These are phyloP conservation scores for Rhea americana DNA, from an alignment of 2,113 vertebrate genomes.

Conservation along the genomic window DNA sequence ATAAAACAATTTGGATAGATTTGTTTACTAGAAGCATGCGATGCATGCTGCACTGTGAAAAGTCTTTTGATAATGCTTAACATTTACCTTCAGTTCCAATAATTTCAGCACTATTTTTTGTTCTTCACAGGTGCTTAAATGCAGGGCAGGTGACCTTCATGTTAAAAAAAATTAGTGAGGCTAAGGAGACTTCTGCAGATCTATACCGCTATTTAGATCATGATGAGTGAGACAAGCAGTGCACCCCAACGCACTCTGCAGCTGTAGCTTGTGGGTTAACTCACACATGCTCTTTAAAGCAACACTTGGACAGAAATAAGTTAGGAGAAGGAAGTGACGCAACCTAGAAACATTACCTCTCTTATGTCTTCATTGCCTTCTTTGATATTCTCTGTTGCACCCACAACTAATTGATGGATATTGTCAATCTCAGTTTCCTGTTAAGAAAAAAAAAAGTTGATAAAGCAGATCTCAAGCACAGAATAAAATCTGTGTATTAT, in stretches of 20 bases:
- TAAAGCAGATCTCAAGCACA: neutral
- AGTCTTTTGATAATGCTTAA: neutral
- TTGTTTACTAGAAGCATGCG: neutral
- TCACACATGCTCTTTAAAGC: fast-evolving
- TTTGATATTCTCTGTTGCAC: constrained; percentile 96
- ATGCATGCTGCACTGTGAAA: neutral
- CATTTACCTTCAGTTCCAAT: neutral
- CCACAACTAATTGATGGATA: constrained; percentile 95
- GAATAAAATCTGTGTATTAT: neutral
- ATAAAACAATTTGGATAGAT: neutral
- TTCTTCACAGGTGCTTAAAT: neutral
- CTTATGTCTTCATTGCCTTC: constrained; percentile 98
- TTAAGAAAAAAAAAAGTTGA: neutral
- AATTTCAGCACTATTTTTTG: neutral
- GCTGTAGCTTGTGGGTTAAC: fast-evolving
- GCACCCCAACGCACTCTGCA: neutral
- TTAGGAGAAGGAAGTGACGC: neutral
- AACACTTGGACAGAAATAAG: neutral
- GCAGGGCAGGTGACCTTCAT: neutral
- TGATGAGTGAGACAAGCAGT: neutral
- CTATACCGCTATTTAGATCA: neutral
- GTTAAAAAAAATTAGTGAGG: neutral
- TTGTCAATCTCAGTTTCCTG: constrained; percentile 94
- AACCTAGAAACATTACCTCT: constrained; percentile 78
- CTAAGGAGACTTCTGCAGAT: neutral